phyloP scores from a whole-genome alignment of 2,113 vertebrate genomes.

The Cryptoleucopteryx plumbea region DNA sequence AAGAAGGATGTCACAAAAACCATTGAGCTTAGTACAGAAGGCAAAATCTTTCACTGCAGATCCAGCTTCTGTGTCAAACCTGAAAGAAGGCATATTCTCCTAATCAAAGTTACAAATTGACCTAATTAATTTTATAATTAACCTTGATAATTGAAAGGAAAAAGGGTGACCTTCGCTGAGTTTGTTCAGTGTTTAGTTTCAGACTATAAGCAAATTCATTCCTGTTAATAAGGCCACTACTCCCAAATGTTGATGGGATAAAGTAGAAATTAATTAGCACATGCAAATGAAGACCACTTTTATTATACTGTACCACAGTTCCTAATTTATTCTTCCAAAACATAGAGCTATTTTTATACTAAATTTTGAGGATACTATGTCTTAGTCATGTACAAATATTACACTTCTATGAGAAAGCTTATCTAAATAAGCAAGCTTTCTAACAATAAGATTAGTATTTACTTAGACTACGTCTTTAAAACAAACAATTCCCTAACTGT shows the following conservation, averaged over 20 bases:
- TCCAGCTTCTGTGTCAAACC: not conserved
- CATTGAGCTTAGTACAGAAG: not conserved
- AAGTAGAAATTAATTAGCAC: slow-evolving; percentile 61
- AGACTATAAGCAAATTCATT: slow-evolving; percentile 52
- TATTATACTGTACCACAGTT: not conserved
- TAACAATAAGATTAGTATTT: not conserved
- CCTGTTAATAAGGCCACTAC: slow-evolving; percentile 42
- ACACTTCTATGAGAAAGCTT: not conserved
- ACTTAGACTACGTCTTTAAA: not conserved
- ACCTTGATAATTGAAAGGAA: slow-evolving; percentile 63
- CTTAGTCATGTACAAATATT: not conserved
- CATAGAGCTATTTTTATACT: not conserved
- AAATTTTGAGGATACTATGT: not conserved
- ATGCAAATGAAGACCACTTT: slow-evolving; percentile 52
- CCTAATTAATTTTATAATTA: slow-evolving; percentile 71
- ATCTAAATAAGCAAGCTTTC: not conserved
- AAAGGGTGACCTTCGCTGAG: slow-evolving; percentile 53
- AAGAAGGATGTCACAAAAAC: not conserved
- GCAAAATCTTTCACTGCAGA: not conserved
- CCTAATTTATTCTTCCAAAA: not conserved
- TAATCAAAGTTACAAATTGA: slow-evolving; percentile 58
- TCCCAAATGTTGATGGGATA: slow-evolving; percentile 47
- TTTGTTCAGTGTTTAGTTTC: slow-evolving; percentile 59
- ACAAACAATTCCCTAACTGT: not conserved
- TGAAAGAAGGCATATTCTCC: slow-evolving; percentile 26